Evolutionary conservation across 2,888 invertebrate genomes (phyloP).

Genomic region (Eustalomyia histrio): DNA sequence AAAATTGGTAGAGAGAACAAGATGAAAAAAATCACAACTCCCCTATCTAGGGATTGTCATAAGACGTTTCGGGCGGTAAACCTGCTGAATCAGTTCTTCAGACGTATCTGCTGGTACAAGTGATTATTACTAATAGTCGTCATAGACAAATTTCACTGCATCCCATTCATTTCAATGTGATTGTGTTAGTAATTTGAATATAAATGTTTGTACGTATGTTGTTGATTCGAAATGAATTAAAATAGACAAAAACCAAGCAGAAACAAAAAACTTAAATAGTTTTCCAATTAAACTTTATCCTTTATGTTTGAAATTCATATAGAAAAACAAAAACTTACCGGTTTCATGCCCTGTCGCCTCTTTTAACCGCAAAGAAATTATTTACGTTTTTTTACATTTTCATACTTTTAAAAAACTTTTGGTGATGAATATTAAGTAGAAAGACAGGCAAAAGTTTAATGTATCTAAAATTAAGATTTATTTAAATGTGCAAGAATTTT

Average conservation of each 20-base stretch:
- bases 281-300: slow-evolving; percentile 80
- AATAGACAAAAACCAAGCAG: slow-evolving; percentile 61
- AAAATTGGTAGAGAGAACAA: too few species aligned
- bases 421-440: slow-evolving; percentile 41
- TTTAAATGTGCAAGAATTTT: neutral
- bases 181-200: slow-evolving; percentile 51
- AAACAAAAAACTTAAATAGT: slow-evolving; percentile 72
- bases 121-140: too few species aligned
- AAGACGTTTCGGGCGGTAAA: too few species aligned
- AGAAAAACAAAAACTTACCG: slow-evolving; percentile 75
- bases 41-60: too few species aligned
- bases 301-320: slow-evolving; percentile 73
- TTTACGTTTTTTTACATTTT: slow-evolving; percentile 30
- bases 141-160: slow-evolving; percentile 14
- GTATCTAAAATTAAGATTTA: slow-evolving; percentile 17
- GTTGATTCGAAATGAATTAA: slow-evolving; percentile 61
- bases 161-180: slow-evolving; percentile 34
- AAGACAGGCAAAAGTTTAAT: neutral
- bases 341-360: slow-evolving; percentile 80
- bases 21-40: too few species aligned
- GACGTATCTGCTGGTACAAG: too few species aligned
- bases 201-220: slow-evolving; percentile 35
- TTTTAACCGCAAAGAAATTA: slow-evolving; percentile 74
- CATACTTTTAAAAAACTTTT: slow-evolving; percentile 45
- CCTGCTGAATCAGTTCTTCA: too few species aligned